These are phyloP conservation scores for Paedocypris sp. DNA, from an alignment of 2,113 vertebrate genomes.

Conservation along the genomic window DNA sequence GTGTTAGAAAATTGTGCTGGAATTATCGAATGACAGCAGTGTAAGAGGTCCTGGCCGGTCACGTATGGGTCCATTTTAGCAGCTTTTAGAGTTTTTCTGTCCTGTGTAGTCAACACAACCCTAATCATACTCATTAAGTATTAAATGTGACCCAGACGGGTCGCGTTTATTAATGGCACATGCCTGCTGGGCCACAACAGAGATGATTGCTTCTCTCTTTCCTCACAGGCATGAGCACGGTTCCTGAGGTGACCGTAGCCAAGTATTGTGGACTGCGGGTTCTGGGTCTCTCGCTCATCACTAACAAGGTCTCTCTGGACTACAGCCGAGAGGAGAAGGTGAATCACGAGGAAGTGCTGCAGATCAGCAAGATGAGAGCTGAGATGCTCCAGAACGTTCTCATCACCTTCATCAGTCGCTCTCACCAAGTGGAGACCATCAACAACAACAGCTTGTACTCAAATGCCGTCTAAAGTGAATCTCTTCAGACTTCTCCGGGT, in stretches of 20 bases:
- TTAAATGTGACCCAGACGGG: conserved; percentile 6
- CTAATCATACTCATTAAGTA: conserved; percentile 15
- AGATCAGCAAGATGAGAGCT: conserved; percentile 54
- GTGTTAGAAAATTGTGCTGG: not conserved
- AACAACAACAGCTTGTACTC: conserved; percentile 17
- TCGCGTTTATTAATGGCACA: conserved; percentile 25
- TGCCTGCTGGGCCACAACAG: conserved; percentile 5
- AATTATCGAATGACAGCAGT: not conserved
- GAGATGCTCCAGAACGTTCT: conserved; percentile 52
- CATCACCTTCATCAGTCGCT: conserved; percentile 43
- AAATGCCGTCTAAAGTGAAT: not conserved
- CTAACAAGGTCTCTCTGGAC: conserved; percentile 58
- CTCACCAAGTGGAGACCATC: conserved; percentile 41
- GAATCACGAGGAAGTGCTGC: conserved; percentile 56
- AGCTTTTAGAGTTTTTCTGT: not conserved
- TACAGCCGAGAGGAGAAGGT: conserved; percentile 56
- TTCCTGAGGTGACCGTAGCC: conserved; percentile 58
- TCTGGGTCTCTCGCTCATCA: conserved; percentile 59
- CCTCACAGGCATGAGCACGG: conserved; percentile 55
- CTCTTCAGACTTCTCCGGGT: too few species aligned
- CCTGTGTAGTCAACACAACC: not conserved
- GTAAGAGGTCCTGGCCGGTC: not conserved
- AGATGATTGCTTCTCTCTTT: conserved; percentile 2
- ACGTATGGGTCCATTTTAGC: not conserved
- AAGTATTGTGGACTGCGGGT: conserved; percentile 57